Base-by-base conservation (phyloP, 2,113 vertebrate genomes). In the Ondatra zibethicus region DNA sequence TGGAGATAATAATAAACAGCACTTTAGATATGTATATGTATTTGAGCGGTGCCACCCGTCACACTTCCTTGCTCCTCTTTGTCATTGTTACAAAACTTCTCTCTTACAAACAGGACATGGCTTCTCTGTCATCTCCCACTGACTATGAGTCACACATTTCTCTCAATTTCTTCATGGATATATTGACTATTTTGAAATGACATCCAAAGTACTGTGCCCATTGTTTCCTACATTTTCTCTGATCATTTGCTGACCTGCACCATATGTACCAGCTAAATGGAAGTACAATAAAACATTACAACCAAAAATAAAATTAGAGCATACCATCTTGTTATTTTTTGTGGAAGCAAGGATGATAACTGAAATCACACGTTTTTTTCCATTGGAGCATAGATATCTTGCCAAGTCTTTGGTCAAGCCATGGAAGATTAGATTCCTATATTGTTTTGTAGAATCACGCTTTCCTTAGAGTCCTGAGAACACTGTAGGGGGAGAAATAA, bases 101-200 rank as follows among this genome's bases (percentile, higher is more conserved):
- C 27, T 87, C 55, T 50, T 47, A 6, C 45, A 70, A 81, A 5
- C 7, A 3, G 23, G 55, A 23, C 31, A 25, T 42, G 42, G 47
- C 52, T 21, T 65, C 4, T 81, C 23, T 45, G 39, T 94, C 55
- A 29, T 42, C 73, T 93, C 91, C 93, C 88, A 91, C 63, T 29
- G 55, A 29, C 36, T 61, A n/a, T 93, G 58, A 95, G 72, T 95
- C 93, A 97, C 27, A n/a, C 21, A 42, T 95, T 96, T 86, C 42
- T 86, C 29, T 82, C 31, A 19, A 52, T 94, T 75, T 93, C 63
- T 88, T 52, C 45, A 29, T 45, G n/a, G 66, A 50, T 42, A 58
- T 47, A 29, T 13, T n/a, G 63, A 55, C 6, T 63, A 1, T 78
- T 96, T 87, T 82, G 78, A 97, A 93, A 78, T n/a, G 25, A 1